Percentiles rank a stretch among this genome's conserved stretches.
Conservation (phyloP, 2,797 vertebrate genomes). For the Neopelma chrysocephalum region DNA sequence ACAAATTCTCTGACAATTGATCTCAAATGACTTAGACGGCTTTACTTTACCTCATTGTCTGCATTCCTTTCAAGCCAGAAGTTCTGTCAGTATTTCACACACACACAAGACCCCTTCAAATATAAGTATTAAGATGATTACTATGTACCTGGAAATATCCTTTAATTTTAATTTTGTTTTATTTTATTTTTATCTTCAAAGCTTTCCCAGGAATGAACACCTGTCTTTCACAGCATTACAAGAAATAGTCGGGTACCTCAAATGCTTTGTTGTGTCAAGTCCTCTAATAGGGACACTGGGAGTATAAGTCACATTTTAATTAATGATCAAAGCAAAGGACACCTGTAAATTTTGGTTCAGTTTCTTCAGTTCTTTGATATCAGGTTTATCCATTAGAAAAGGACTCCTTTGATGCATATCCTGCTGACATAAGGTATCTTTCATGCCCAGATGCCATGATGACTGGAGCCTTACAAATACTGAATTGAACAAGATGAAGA, state of each 20-base stretch:
- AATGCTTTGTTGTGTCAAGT: constrained; percentile 77
- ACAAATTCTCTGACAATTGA: constrained; percentile 74
- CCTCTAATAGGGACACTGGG: constrained; percentile 71
- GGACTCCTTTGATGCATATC: constrained; percentile 64
- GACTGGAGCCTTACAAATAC: constrained; percentile 49
- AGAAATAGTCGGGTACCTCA: constrained; percentile 74
- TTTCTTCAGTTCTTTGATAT: constrained; percentile 75
- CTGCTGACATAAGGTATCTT: constrained; percentile 60
- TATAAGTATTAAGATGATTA: constrained; percentile 80
- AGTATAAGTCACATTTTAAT: constrained; percentile 76
- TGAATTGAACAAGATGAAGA: constrained; percentile 5
- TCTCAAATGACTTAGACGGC: constrained; percentile 77
- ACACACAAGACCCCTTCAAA: constrained; percentile 57
- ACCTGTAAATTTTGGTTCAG: constrained; percentile 74
- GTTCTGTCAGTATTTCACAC: constrained; percentile 65
- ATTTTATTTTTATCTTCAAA: constrained; percentile 84
- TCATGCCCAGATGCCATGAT: constrained; percentile 46
- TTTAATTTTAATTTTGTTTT: constrained; percentile 82
- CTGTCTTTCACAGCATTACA: constrained; percentile 76
- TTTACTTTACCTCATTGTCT: constrained; percentile 76
- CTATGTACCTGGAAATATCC: constrained; percentile 77
- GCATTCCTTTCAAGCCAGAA: constrained; percentile 75
- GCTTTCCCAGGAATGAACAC: constrained; percentile 81
- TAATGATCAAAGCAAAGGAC: constrained; percentile 79
- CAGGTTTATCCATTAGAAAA: constrained; percentile 73